phyloP scores from a whole-genome alignment of 2,113 vertebrate species.

The Sinosuthora webbiana region DNA sequence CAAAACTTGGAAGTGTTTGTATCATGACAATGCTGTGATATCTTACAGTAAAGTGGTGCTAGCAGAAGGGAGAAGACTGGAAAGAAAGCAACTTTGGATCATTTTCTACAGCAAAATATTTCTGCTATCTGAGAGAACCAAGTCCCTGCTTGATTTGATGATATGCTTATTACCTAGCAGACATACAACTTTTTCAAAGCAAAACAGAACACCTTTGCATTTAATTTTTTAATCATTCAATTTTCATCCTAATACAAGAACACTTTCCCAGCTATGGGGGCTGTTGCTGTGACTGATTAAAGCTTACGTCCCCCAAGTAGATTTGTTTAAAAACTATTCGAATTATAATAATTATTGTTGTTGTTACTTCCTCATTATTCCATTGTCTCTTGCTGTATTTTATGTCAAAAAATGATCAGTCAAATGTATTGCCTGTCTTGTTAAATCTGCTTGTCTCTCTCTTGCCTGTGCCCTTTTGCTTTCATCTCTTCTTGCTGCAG shows the following conservation, averaged over 20 bases:
- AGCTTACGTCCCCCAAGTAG: not conserved
- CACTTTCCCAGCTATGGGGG: not conserved
- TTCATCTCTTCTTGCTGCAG: conserved; percentile 44
- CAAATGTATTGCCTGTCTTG: not conserved
- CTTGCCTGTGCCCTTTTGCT: conserved; percentile 6
- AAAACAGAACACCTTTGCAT: not conserved
- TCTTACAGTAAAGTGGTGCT: not conserved
- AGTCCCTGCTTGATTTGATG: not conserved
- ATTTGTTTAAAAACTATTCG: not conserved
- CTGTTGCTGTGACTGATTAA: not conserved
- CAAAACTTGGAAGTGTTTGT: not conserved
- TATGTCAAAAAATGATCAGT: not conserved
- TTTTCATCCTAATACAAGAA: not conserved
- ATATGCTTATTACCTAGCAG: not conserved
- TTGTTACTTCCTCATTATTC: not conserved
- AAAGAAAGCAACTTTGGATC: not conserved
- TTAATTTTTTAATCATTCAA: not conserved
- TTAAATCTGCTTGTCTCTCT: conserved; percentile 37
- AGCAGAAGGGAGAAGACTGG: not conserved
- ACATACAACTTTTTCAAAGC: not conserved
- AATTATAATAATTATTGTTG: not conserved
- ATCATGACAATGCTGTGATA: not conserved
- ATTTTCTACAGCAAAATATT: not conserved
- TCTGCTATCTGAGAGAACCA: not conserved
- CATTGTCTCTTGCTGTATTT: not conserved